A percentile compares a stretch with the other conserved stretches of the same genome.
These are phyloP conservation scores for Apamea epomidion DNA, from an alignment of 2,888 invertebrate genomes.

Conservation along the genomic window DNA sequence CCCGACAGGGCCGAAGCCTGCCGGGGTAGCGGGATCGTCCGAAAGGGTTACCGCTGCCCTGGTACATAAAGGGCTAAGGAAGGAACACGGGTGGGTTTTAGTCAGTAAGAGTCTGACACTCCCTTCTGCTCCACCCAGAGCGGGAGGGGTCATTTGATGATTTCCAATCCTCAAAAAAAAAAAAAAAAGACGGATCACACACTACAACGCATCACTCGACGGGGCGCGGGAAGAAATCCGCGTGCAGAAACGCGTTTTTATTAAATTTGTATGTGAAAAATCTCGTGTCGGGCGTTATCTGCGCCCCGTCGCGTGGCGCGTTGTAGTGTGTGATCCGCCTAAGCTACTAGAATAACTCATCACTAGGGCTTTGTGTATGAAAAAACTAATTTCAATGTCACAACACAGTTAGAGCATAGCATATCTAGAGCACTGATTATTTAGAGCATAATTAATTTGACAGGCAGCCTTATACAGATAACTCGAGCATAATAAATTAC, in stretches of 20 bases:
- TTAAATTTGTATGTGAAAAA: too few species aligned
- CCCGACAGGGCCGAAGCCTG: too few species aligned
- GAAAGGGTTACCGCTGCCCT: too few species aligned
- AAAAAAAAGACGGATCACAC: neutral
- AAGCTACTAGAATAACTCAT: neutral
- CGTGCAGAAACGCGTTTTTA: too few species aligned
- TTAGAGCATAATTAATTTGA: slow-evolving; percentile 25
- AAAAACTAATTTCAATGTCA: slow-evolving; percentile 21
- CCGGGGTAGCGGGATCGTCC: too few species aligned
- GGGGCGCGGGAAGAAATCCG: neutral
- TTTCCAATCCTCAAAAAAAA: too few species aligned
- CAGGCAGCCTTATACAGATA: neutral
- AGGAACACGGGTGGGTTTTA: too few species aligned
- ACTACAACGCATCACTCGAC: neutral
- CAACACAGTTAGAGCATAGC: slow-evolving; percentile 4
- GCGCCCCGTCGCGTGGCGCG: neutral
- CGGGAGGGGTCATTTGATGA: too few species aligned
- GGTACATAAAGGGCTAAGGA: too few species aligned
- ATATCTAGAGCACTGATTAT: slow-evolving; percentile 5
- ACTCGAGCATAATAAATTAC: slow-evolving; percentile 15
- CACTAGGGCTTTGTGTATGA: neutral
- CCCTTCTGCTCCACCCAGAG: too few species aligned
- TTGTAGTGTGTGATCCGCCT: neutral
- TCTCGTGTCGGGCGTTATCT: neutral
- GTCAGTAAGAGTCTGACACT: too few species aligned